Percentiles rank a stretch among this genome's conserved stretches.
These are phyloP conservation scores for Littorina saxatilis DNA, from an alignment of 1,140 invertebrate species.

Conservation along the genomic window DNA sequence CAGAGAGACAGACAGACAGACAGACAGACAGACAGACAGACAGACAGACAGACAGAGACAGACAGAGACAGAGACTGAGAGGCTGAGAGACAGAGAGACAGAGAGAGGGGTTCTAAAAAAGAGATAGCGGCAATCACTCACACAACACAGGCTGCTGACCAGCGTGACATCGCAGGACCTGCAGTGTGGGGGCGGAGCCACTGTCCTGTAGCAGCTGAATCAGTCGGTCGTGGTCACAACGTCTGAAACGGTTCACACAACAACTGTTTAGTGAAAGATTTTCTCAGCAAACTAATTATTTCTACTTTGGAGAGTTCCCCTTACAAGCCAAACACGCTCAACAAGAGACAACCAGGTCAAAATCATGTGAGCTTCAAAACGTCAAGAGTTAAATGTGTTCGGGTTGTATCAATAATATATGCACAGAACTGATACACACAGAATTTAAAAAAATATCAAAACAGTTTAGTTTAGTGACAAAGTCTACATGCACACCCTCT, in stretches of 20 bases:
- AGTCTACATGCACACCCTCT: too few species aligned
- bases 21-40: background rate
- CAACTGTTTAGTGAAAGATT: too few species aligned
- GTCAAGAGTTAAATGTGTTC: too few species aligned
- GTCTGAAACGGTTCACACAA: constrained; percentile 45
- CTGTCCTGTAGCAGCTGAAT: constrained; percentile 69
- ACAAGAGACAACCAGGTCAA: too few species aligned
- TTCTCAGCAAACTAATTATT: too few species aligned
- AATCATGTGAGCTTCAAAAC: too few species aligned
- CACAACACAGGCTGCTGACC: constrained; percentile 26
- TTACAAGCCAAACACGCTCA: too few species aligned
- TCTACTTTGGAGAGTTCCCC: too few species aligned
- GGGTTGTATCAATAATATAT: too few species aligned
- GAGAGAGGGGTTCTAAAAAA: background rate
- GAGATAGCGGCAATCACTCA: constrained; percentile 2
- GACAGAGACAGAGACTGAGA: background rate
- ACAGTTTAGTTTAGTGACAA: too few species aligned
- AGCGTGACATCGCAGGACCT: constrained; percentile 56
- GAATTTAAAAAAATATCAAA: too few species aligned
- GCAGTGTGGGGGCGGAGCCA: constrained; percentile 66
- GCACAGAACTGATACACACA: too few species aligned
- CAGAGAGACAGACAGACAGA: background rate
- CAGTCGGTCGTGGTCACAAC: constrained; percentile 66
- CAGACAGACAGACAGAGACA: background rate
- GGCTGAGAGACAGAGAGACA: background rate